phyloP scores from a whole-genome alignment of 1,140 invertebrate species.

The Armadillidium nasatum region DNA sequence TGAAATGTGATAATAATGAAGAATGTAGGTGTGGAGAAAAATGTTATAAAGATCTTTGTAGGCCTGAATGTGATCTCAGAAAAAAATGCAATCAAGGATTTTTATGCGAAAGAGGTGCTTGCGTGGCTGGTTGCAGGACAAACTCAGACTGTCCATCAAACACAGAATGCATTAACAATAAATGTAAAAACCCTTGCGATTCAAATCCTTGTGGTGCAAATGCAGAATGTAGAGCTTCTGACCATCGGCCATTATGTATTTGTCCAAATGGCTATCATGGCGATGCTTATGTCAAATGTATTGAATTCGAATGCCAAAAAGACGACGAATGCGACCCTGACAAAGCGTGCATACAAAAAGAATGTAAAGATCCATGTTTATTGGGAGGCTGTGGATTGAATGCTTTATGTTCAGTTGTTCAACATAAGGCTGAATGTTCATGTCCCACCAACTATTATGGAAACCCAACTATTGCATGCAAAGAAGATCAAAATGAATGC shows the following conservation, averaged over 20 bases:
- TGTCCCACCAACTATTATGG: conserved; percentile 80
- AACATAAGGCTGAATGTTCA: conserved; percentile 69
- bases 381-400: conserved; percentile 72
- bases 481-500: conserved; percentile 60
- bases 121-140: conserved; percentile 66
- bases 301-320: conserved; percentile 66
- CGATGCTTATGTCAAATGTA: conserved; percentile 46
- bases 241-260: conserved; percentile 64
- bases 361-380: conserved; percentile 76
- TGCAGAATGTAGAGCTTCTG: conserved; percentile 48
- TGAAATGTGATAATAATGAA: conserved; percentile 59
- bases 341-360: conserved; percentile 67
- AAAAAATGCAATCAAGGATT: conserved; percentile 54
- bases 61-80: conserved; percentile 56
- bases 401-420: conserved; percentile 75
- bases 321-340: conserved; percentile 72
- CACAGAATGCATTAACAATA: conserved; percentile 66
- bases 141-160: conserved; percentile 74
- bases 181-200: conserved; percentile 70
- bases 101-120: conserved; percentile 61
- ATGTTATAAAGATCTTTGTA: conserved; percentile 60
- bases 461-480: conserved; percentile 73
- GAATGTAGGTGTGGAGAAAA: conserved; percentile 72
- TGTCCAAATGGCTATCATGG: conserved; percentile 57
- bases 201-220: conserved; percentile 50